Evolutionary conservation across 1,140 invertebrate genomes (phyloP).

Genomic region (Drosophila parabipectinata): DNA sequence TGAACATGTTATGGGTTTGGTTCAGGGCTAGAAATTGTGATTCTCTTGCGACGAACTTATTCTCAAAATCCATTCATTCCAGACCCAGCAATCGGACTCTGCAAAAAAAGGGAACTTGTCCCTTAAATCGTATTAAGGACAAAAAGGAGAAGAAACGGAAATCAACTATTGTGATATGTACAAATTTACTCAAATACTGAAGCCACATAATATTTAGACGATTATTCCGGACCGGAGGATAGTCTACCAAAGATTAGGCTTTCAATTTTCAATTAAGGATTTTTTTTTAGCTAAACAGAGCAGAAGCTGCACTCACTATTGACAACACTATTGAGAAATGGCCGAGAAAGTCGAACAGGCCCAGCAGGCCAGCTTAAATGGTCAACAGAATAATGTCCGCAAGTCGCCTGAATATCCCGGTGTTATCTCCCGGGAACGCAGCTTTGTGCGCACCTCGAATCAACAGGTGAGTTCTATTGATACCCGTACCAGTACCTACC

Average conservation of each 20-base stretch:
- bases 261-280: constrained; percentile 59
- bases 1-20: constrained; percentile 47
- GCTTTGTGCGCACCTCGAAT: constrained; percentile 86
- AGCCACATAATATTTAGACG: constrained; percentile 60
- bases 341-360: constrained; percentile 78
- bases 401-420: constrained; percentile 83
- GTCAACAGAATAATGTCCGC: constrained; percentile 70
- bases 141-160: constrained; percentile 23
- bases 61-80: constrained; percentile 22
- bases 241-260: constrained; percentile 72
- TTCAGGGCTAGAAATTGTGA: constrained; percentile 15
- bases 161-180: constrained; percentile 78
- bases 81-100: constrained; percentile 66
- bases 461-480: constrained; percentile 81
- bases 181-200: constrained; percentile 81
- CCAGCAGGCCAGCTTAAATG: constrained; percentile 57
- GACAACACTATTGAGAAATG: constrained; percentile 39
- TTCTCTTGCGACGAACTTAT: constrained; percentile 4
- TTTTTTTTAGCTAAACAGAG: constrained; percentile 26
- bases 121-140: constrained; percentile 67
- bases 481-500: not conserved
- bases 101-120: constrained; percentile 41
- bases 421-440: constrained; percentile 86
- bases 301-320: constrained; percentile 28
- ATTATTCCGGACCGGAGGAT: constrained; percentile 49